Evolutionary conservation across 2,113 vertebrate genomes (phyloP).

Genomic region (Cnemophilus loriae): DNA sequence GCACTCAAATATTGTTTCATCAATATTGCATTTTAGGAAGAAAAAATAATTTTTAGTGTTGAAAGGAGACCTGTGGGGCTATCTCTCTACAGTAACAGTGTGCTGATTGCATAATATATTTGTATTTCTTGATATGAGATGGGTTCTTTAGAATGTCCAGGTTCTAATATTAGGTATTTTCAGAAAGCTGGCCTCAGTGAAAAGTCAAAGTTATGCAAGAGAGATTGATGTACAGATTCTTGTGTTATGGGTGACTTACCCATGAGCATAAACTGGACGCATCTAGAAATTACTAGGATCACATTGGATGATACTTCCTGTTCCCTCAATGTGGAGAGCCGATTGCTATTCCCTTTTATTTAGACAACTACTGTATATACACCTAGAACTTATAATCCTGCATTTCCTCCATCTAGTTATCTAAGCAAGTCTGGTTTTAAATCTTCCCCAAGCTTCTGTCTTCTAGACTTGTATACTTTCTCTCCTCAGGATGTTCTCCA

Average conservation of each 20-base stretch:
- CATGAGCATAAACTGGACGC: rapidly evolving
- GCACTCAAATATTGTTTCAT: not conserved
- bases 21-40: not conserved
- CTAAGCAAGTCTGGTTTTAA: not conserved
- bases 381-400: not conserved
- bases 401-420: not conserved
- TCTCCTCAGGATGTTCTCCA: not conserved
- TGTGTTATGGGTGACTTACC: not conserved
- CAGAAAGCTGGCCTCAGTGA: not conserved
- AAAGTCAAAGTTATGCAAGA: not conserved
- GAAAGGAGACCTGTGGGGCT: not conserved
- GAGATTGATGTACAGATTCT: not conserved
- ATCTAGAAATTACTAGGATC: not conserved
- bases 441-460: not conserved
- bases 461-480: not conserved
- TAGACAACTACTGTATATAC: not conserved
- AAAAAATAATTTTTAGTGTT: not conserved
- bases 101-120: rapidly evolving
- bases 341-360: not conserved
- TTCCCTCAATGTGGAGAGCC: not conserved
- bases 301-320: rapidly evolving
- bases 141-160: not conserved
- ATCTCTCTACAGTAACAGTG: not conserved
- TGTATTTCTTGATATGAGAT: not conserved
- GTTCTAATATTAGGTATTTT: not conserved